Conservation (phyloP, 2,797 vertebrate species). For the Agapornis canus region DNA sequence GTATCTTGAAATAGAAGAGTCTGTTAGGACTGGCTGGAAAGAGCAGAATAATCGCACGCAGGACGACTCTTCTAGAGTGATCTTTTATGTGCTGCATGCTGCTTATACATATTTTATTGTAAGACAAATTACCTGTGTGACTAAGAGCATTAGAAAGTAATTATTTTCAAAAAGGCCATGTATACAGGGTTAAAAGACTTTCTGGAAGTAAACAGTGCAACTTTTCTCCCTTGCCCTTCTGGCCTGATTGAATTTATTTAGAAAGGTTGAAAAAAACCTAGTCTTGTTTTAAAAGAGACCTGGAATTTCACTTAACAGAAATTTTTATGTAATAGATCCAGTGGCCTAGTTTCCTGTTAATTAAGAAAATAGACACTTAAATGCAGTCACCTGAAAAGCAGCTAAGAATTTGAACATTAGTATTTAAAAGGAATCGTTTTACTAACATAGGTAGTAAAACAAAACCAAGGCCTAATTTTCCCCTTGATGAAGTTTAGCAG, state of each 20-base stretch:
- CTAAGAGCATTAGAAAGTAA: not conserved
- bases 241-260: not conserved
- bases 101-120: slow-evolving; percentile 19
- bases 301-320: slow-evolving; percentile 42
- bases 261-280: slow-evolving; percentile 26
- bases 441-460: not conserved
- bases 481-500: not conserved
- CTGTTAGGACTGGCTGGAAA: not conserved
- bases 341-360: slow-evolving; percentile 49
- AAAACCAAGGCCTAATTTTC: not conserved
- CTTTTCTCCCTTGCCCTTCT: not conserved
- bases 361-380: slow-evolving; percentile 37
- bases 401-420: not conserved
- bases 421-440: not conserved
- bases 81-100: not conserved
- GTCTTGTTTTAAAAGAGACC: slow-evolving; percentile 33
- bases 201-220: not conserved
- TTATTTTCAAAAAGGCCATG: slow-evolving; percentile 19
- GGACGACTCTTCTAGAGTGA: not conserved
- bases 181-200: not conserved
- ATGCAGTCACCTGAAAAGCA: slow-evolving; percentile 32
- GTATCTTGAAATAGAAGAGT: not conserved
- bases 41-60: not conserved
- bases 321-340: slow-evolving; percentile 39
- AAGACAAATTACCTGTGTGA: slow-evolving; percentile 27